A percentile compares a stretch with the other conserved stretches of the same genome.
Conservation (phyloP, 1,140 invertebrate species). For the Trichoplusia ni region DNA sequence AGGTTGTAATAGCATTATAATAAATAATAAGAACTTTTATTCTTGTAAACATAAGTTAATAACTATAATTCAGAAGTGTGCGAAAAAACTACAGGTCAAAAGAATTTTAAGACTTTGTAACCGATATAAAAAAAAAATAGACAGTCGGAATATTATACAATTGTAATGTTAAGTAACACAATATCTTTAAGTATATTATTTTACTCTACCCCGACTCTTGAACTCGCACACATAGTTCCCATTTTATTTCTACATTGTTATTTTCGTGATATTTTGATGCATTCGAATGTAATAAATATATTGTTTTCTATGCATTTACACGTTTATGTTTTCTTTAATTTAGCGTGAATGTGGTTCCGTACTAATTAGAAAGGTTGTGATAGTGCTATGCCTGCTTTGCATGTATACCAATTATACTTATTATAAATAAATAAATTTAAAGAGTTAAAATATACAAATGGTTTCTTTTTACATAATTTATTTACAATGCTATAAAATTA, state of each 20-base stretch:
- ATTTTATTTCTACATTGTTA: constrained; percentile 6
- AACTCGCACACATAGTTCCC: background rate
- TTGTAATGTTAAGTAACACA: too few species aligned
- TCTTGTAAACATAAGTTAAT: too few species aligned
- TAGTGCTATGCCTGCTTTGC: constrained; percentile 14
- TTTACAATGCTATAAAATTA: constrained; percentile 12
- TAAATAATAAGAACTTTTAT: too few species aligned
- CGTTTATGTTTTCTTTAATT: constrained; percentile 5
- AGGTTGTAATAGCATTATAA: too few species aligned
- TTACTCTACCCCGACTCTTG: too few species aligned
- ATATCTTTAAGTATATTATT: too few species aligned
- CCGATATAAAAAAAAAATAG: too few species aligned
- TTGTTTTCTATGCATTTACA: constrained; percentile 18
- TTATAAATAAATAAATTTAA: constrained; percentile 13
- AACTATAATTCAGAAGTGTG: too few species aligned
- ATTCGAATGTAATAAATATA: constrained; percentile 16
- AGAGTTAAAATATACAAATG: background rate
- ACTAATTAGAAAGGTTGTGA: constrained; percentile 22
- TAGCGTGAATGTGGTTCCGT: background rate
- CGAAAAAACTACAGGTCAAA: too few species aligned
- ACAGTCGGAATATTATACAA: too few species aligned
- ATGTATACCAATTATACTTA: constrained; percentile 14
- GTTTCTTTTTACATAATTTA: constrained; percentile 18
- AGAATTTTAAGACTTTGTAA: too few species aligned
- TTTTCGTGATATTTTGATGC: constrained; percentile 23